Base-by-base conservation (phyloP, 2,888 invertebrate genomes). In the Parelbella ahira region DNA sequence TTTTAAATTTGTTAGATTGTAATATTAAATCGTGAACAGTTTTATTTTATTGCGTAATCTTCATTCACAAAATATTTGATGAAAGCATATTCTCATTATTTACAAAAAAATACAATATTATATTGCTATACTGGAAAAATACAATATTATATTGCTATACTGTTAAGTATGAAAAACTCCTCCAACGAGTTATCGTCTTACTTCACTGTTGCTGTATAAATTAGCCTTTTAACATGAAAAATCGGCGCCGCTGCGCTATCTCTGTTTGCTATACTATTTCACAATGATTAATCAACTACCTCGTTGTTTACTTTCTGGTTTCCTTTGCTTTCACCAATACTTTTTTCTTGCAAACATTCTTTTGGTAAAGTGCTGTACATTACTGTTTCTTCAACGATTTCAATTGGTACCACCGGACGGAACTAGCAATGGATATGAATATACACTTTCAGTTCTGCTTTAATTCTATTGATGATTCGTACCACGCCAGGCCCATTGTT, bases 231-330 rank as follows among this genome's bases (percentile, higher is more conserved):
- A 54, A 61, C 42, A 42, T 42, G 42, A 68, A 56, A 63, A 67
- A 66, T 61, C 61, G 56, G 56, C 61, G 53, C 52, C 53, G 47
- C 53, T 48, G 42, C 54, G 60, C 54, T 68, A 70, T 64, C 72
- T 60, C 39, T 54, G 48, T 48, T 49, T 50, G 50, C 53, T 48
- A 56, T 55, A 58, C 55, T 61, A 70, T 72, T 70, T 71, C 72
- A 71, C 67, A 69, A 69, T 72, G 78, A 78, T 78, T 77, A 74
- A 78, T 78, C 72, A 71, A 72, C 68, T 64, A 58, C 60, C 57
- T 42, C 15, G 60, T 56, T 74, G 63, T 76, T 78, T 76, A 71
- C 72, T 63, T 70, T 72, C 62, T 56, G 64, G 63, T 62, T 71
- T 69, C 76, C 71, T 60, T 11, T 27, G 21, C 34, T 10, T 7